Conservation (phyloP, 2,113 vertebrate genomes). For the Clinocottus analis region DNA sequence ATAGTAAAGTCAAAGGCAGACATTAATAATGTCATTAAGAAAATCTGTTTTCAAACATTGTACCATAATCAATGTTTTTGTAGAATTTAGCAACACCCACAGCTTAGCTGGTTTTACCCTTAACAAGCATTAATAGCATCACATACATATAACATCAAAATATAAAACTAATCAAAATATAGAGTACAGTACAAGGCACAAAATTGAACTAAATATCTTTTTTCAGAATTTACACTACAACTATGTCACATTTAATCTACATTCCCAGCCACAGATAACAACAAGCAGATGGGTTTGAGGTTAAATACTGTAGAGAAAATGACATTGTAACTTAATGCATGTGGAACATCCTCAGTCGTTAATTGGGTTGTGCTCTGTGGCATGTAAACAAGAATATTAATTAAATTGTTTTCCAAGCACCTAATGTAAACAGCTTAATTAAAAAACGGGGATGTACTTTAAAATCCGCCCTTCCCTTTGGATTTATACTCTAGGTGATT, state of each 20-base stretch:
- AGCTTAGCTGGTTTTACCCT: background rate
- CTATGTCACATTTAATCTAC: background rate
- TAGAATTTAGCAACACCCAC: background rate
- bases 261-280: background rate
- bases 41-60: background rate
- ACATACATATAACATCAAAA: background rate
- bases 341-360: background rate
- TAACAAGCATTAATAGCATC: background rate
- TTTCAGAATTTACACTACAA: background rate
- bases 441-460: background rate
- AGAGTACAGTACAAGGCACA: background rate
- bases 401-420: background rate
- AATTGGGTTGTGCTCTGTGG: background rate
- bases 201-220: background rate
- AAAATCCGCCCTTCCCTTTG: background rate
- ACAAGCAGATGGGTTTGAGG: background rate
- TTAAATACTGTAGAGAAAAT: background rate
- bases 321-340: background rate
- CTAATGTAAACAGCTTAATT: background rate
- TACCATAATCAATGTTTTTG: background rate
- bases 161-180: background rate
- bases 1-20: background rate
- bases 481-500: background rate
- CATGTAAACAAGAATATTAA: slow-evolving; percentile 18
- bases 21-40: background rate